Evolutionary conservation across 64 coral and sea anemone species (phyloP).

Genomic region (Montipora foliosa): DNA sequence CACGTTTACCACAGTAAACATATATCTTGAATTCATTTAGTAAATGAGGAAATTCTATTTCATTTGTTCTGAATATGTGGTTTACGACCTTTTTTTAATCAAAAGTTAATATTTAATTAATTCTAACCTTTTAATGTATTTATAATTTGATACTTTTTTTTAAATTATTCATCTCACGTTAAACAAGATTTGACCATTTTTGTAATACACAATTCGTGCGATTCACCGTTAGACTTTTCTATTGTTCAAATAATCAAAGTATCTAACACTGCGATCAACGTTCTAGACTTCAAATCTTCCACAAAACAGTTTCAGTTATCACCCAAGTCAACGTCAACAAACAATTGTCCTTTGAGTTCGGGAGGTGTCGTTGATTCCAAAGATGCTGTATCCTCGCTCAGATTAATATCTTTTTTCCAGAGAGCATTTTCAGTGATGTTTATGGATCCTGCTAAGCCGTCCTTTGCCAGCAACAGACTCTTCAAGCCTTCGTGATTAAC

Average conservation of each 20-base stretch:
- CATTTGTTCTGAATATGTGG: background rate
- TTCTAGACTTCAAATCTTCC: too few species aligned
- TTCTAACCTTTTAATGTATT: background rate
- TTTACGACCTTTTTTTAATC: background rate
- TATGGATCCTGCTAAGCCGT: slow-evolving; percentile 46
- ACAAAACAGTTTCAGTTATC: background rate
- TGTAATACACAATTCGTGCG: too few species aligned
- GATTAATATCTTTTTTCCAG: slow-evolving; percentile 69
- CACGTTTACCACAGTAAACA: background rate
- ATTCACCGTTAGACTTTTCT: too few species aligned
- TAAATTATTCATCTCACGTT: too few species aligned
- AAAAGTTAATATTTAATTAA: background rate
- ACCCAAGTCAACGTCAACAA: slow-evolving; percentile 10
- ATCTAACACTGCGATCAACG: too few species aligned
- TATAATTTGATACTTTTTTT: background rate
- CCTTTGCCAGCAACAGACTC: slow-evolving; percentile 41
- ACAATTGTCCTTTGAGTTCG: slow-evolving; percentile 4
- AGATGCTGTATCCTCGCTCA: slow-evolving; percentile 28
- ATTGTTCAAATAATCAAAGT: too few species aligned
- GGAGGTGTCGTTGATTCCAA: slow-evolving; percentile 22
- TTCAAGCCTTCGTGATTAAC: slow-evolving; percentile 83
- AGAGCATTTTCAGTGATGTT: slow-evolving; percentile 82
- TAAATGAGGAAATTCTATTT: background rate
- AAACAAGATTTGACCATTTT: too few species aligned
- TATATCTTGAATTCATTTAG: background rate